A percentile compares a stretch with the other conserved stretches of the same genome.
Evolutionary conservation across 2,113 vertebrate genomes (phyloP).

Genomic region (Scophthalmus maximus): DNA sequence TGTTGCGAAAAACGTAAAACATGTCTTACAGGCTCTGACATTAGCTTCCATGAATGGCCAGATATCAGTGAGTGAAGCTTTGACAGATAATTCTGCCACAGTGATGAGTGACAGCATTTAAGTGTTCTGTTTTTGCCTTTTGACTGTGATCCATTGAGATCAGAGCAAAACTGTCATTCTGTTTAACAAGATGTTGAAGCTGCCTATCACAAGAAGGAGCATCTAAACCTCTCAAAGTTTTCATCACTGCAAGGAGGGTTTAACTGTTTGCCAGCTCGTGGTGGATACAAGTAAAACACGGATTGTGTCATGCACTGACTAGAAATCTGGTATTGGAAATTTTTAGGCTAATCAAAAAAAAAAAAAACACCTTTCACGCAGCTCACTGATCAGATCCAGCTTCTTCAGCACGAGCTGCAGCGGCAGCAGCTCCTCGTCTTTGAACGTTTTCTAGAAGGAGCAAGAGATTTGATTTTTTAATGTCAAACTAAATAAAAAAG

Average conservation of each 20-base stretch:
- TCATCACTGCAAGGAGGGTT: no score
- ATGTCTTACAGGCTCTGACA: not conserved
- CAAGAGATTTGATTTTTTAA: not conserved
- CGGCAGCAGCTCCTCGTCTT: slow-evolving; percentile 93
- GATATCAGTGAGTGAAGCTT: no score
- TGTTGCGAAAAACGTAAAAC: no score
- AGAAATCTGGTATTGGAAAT: not conserved
- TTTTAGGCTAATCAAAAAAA: not conserved
- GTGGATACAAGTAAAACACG: no score
- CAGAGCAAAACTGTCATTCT: no score
- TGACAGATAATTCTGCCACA: not conserved
- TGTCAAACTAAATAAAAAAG: not conserved
- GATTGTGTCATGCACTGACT: not conserved
- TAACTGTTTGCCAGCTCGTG: no score
- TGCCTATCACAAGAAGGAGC: not conserved
- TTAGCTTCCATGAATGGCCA: not conserved
- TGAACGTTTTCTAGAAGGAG: slow-evolving; percentile 92
- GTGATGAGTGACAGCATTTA: not conserved
- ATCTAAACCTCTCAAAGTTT: not conserved
- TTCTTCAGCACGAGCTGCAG: slow-evolving; percentile 97
- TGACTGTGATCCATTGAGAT: no score
- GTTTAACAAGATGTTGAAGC: not conserved
- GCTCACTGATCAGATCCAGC: slow-evolving; percentile 95
- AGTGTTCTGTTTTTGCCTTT: not conserved
- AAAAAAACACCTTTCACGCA: slow-evolving; percentile 86